Percentiles rank a stretch among this genome's conserved stretches.
phyloP scores from a whole-genome alignment of 2,888 invertebrate species.

The Caenorhabditis sp. region DNA sequence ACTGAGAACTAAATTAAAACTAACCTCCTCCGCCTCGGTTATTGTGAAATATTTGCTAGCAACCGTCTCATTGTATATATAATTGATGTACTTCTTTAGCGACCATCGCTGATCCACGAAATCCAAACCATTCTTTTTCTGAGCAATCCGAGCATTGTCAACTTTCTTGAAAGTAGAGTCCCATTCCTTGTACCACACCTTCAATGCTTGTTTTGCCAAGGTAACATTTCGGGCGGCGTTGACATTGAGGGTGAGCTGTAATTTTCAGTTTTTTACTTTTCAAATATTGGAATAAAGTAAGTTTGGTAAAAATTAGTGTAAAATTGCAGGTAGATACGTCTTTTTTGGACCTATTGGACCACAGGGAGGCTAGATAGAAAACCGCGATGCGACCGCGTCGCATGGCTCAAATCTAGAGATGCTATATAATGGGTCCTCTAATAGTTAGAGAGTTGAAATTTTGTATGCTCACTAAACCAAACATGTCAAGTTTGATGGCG shows the following conservation, averaged over 20 bases:
- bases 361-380: background rate
- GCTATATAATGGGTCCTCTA: no score
- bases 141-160: constrained; percentile 6
- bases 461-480: background rate
- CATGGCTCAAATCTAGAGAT: no score
- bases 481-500: background rate
- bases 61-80: constrained; percentile 36
- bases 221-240: constrained; percentile 32
- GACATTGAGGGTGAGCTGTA: constrained; percentile 40
- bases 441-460: no score
- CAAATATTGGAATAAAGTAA: no score
- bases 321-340: background rate
- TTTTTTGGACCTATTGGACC: background rate
- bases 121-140: constrained; percentile 19
- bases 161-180: background rate
- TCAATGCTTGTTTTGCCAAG: constrained; percentile 42
- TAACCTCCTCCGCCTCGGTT: constrained; percentile 41
- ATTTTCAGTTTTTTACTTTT: no score
- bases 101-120: constrained; percentile 53
- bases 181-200: constrained; percentile 37
- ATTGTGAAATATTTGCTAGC: constrained; percentile 35
- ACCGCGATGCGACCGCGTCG: constrained; percentile 5
- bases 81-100: constrained; percentile 54
- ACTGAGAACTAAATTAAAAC: no score
- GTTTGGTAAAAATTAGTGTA: no score